These are phyloP conservation scores for Scleropages formosus DNA, from an alignment of 2,797 vertebrate species.

Conservation along the genomic window DNA sequence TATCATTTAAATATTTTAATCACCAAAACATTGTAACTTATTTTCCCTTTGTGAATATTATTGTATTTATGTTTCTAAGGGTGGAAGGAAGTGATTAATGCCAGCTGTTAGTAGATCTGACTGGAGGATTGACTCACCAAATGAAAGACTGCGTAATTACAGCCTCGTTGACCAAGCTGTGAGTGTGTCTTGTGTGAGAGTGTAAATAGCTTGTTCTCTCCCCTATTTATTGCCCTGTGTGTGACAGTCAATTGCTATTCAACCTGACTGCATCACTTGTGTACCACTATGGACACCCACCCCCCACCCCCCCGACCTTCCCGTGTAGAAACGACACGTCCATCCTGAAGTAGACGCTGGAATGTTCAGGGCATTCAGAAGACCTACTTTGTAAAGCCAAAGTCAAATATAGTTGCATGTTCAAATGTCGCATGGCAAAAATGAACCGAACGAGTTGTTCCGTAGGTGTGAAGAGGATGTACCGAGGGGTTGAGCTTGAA, in stretches of 20 bases:
- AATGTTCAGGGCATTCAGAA: slow-evolving; percentile 13
- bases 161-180: slow-evolving; percentile 49
- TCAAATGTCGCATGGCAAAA: neutral
- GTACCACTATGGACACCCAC: slow-evolving; percentile 18
- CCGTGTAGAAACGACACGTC: slow-evolving; percentile 15
- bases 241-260: slow-evolving; percentile 41
- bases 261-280: slow-evolving; percentile 33
- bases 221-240: slow-evolving; percentile 49
- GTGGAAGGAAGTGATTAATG: slow-evolving; percentile 45
- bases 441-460: neutral
- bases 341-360: slow-evolving; percentile 1
- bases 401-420: neutral
- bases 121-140: slow-evolving; percentile 37
- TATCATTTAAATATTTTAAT: slow-evolving; percentile 51
- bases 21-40: slow-evolving; percentile 37
- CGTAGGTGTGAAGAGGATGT: neutral
- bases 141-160: slow-evolving; percentile 38
- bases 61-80: slow-evolving; percentile 64
- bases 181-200: slow-evolving; percentile 44
- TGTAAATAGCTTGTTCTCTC: slow-evolving; percentile 70
- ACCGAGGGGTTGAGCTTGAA: neutral
- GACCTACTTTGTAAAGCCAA: neutral
- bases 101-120: slow-evolving; percentile 37
- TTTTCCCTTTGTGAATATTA: slow-evolving; percentile 43
- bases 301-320: neutral